These are phyloP conservation scores for Phocides pigmalion DNA, from an alignment of 1,140 invertebrate species.

Conservation along the genomic window DNA sequence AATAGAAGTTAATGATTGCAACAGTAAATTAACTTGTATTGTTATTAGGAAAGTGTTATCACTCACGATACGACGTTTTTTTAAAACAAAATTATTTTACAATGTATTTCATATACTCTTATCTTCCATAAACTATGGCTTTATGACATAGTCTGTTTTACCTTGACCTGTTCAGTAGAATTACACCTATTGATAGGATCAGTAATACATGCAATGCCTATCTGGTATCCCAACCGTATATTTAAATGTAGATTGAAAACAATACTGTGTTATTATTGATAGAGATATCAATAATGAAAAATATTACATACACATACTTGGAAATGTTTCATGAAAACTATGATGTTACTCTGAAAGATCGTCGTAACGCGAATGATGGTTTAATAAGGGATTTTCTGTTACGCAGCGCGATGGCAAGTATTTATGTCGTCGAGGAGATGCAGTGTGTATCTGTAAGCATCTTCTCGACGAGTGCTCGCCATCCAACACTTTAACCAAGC, in stretches of 20 bases:
- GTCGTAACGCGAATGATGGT: constrained; percentile 41
- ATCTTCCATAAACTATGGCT: not conserved
- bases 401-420: constrained; percentile 32
- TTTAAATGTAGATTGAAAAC: not conserved
- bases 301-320: not conserved
- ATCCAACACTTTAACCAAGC: constrained; percentile 14
- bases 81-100: not conserved
- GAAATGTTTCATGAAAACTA: not conserved
- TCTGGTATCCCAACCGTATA: not conserved
- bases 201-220: not conserved
- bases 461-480: constrained; percentile 1
- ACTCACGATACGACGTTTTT: constrained; percentile 1
- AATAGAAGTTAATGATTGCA: too few species aligned
- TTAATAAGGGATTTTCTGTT: constrained; percentile 53
- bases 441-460: constrained; percentile 4
- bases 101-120: not conserved
- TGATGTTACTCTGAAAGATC: not conserved
- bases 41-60: too few species aligned
- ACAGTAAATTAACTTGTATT: too few species aligned
- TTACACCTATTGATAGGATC: not conserved
- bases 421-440: constrained; percentile 3
- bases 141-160: not conserved
- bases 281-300: not conserved
- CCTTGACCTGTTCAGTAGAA: not conserved
- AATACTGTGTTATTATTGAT: not conserved